Percentiles rank a stretch among this genome's conserved stretches.
Evolutionary conservation across 2,797 vertebrate genomes (phyloP).

Genomic region (Rhabdomys pumilio): DNA sequence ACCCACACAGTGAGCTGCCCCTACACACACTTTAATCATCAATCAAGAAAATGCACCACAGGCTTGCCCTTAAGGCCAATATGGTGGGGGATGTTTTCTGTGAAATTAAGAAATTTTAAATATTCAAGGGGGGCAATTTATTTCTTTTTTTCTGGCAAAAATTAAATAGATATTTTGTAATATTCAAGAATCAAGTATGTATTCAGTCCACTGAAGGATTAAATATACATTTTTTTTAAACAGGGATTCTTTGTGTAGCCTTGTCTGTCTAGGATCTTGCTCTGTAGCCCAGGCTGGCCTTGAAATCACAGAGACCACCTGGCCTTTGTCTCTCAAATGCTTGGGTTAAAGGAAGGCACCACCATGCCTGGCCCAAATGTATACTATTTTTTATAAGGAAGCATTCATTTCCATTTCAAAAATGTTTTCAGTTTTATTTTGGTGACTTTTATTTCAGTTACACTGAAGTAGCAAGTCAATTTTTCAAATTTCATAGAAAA

Average conservation of each 20-base stretch:
- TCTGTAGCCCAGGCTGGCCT: too few species aligned
- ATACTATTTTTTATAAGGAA: background rate
- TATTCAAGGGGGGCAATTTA: background rate
- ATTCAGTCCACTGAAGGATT: background rate
- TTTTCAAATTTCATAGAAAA: conserved; percentile 9
- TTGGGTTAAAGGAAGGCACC: too few species aligned
- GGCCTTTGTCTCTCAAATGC: too few species aligned
- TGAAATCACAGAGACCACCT: too few species aligned
- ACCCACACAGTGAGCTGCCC: too few species aligned
- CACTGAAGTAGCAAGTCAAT: conserved; percentile 1
- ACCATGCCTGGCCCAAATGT: too few species aligned
- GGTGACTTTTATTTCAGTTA: background rate
- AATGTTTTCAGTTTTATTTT: conserved; percentile 30
- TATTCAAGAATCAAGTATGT: background rate
- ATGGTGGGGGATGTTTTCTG: too few species aligned
- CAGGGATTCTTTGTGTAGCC: too few species aligned
- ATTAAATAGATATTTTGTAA: background rate
- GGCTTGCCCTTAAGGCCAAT: too few species aligned
- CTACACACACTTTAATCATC: too few species aligned
- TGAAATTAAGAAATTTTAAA: background rate
- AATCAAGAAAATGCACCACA: too few species aligned
- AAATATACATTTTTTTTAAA: background rate
- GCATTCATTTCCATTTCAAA: background rate
- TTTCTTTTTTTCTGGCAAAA: background rate
- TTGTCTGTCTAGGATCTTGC: too few species aligned